Conservation (phyloP, 2,113 vertebrate genomes). For the Neogale vison region DNA sequence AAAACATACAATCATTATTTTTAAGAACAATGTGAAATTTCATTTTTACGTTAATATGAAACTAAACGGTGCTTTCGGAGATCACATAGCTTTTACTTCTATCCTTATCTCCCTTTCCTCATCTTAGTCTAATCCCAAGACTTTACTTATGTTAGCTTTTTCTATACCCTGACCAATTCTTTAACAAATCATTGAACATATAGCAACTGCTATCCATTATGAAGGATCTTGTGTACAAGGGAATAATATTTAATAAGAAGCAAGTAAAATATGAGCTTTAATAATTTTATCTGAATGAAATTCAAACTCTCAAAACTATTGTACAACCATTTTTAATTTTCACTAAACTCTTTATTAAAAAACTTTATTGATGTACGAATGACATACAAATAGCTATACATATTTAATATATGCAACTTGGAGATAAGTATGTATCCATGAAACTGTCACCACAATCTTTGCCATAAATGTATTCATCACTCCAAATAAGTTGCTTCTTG, state of each 20-base stretch:
- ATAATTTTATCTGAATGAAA: conserved; percentile 21
- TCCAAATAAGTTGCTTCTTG: background rate
- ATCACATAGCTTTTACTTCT: background rate
- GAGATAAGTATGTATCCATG: background rate
- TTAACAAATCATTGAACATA: background rate
- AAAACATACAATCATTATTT: background rate
- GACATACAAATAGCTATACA: background rate
- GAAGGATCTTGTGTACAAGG: background rate
- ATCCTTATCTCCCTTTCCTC: background rate
- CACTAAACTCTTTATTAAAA: background rate
- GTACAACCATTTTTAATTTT: background rate
- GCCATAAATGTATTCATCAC: background rate
- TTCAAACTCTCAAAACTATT: background rate
- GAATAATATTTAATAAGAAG: background rate
- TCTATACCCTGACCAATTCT: background rate
- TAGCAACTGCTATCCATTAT: background rate
- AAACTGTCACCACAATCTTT: background rate
- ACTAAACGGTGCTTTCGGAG: background rate
- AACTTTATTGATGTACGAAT: background rate
- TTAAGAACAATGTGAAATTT: background rate
- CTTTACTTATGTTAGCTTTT: background rate
- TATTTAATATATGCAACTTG: background rate
- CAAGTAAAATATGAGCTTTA: background rate
- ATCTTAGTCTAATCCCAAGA: background rate
- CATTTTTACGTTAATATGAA: background rate